A percentile compares a stretch with the other conserved stretches of the same genome.
Conservation (phyloP, 2,113 vertebrate genomes). For the Benitochromis conjunctus region DNA sequence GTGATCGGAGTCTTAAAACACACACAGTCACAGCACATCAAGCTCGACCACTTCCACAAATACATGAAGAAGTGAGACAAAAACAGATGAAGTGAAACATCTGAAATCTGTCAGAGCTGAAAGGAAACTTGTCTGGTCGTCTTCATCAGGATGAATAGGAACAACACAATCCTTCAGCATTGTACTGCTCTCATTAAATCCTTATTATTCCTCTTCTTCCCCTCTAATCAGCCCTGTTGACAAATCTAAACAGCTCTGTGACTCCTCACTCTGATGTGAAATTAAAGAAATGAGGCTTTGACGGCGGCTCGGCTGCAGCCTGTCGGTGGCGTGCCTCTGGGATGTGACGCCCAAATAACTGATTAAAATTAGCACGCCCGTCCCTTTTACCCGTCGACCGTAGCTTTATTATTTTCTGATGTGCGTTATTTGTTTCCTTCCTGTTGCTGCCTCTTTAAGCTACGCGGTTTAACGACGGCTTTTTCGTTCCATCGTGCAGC, state of each 20-base stretch:
- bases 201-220: neutral
- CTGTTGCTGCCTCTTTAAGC: neutral
- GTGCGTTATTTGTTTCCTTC: neutral
- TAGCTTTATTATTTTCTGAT: neutral
- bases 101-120: neutral
- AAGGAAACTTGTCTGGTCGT: neutral
- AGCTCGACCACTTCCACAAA: neutral
- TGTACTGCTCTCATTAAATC: neutral
- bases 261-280: slow-evolving; percentile 15
- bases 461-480: too few species aligned
- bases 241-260: slow-evolving; percentile 2
- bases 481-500: neutral
- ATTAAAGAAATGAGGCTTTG: slow-evolving; percentile 8
- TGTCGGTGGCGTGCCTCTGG: neutral
- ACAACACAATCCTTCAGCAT: neutral
- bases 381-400: neutral
- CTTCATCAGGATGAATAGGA: neutral
- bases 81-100: neutral
- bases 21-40: fast-evolving
- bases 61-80: neutral
- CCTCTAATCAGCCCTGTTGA: slow-evolving; percentile 6
- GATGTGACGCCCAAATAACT: neutral
- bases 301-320: neutral
- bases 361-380: slow-evolving; percentile 5
- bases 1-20: neutral